Conservation (phyloP, 1,140 invertebrate species). For the Lepidurus packardi region DNA sequence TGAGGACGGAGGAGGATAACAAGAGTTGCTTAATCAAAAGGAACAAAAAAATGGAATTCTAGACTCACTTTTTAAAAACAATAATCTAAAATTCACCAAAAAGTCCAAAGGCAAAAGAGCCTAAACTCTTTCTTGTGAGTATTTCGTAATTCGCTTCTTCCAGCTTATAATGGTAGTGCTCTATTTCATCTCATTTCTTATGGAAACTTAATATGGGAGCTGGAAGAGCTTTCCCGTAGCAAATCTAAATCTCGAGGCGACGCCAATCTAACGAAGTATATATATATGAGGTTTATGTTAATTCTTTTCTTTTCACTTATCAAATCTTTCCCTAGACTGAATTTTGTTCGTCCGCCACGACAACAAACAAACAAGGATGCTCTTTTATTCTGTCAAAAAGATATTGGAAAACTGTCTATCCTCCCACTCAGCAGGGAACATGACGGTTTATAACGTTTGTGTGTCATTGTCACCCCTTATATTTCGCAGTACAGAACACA, state of each 20-base stretch:
- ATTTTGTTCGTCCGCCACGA: background rate
- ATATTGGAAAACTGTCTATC: background rate
- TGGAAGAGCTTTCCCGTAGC: background rate
- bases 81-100: no score
- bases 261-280: background rate
- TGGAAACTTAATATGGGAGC: no score
- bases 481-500: background rate
- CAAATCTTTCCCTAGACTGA: background rate
- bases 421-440: background rate
- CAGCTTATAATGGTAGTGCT: no score
- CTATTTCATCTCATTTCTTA: no score
- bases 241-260: background rate
- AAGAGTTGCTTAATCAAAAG: no score
- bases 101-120: no score
- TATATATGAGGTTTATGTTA: background rate
- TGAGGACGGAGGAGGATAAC: no score
- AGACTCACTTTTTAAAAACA: no score
- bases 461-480: background rate
- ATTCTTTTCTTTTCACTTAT: background rate
- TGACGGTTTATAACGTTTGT: background rate
- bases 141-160: no score
- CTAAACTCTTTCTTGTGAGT: no score
- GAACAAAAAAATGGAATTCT: no score
- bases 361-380: background rate
- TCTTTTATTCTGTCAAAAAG: background rate